Evolutionary conservation across 2,888 invertebrate genomes (phyloP).

Genomic region (Unio delphinus): DNA sequence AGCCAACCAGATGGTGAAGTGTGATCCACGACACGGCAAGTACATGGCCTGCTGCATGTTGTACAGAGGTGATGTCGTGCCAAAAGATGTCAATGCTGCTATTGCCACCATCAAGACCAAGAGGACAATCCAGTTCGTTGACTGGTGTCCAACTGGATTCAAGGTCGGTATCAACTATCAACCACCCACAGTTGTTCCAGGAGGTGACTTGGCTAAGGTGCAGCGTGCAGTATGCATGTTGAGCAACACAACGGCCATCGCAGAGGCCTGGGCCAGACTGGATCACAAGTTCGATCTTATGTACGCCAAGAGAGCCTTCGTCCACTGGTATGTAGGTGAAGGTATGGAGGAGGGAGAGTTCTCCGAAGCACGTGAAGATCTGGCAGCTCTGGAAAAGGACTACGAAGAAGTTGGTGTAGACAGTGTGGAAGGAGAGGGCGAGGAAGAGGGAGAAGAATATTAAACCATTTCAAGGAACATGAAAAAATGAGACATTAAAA

Average conservation of each 20-base stretch:
- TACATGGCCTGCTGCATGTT: conserved; percentile 97
- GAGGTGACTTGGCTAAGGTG: conserved; percentile 64
- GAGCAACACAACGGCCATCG: conserved; percentile 91
- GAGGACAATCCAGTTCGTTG: conserved; percentile 65
- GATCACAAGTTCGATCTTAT: conserved; percentile 57
- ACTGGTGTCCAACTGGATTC: conserved; percentile 68
- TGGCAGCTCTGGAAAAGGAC: conserved; percentile 61
- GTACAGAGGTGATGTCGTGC: conserved; percentile 83
- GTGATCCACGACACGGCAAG: conserved; percentile 72
- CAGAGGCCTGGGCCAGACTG: conserved; percentile 87
- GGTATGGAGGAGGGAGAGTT: conserved; percentile 60
- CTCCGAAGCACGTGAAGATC: conserved; percentile 57
- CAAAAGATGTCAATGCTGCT: conserved; percentile 58
- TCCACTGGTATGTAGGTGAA: conserved; percentile 50
- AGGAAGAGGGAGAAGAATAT: conserved; percentile 38
- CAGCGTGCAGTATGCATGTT: conserved; percentile 86
- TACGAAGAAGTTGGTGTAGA: conserved; percentile 58
- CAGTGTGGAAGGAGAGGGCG: conserved; percentile 42
- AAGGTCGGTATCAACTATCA: conserved; percentile 89
- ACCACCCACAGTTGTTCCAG: conserved; percentile 78
- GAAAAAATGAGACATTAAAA: too few species aligned
- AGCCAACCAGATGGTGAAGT: conserved; percentile 91
- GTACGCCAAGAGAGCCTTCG: conserved; percentile 53
- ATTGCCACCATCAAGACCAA: conserved; percentile 69
- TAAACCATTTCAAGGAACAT: conserved; percentile 6